Base-by-base conservation (phyloP, 2,797 vertebrate genomes). In the Mycteria americana region DNA sequence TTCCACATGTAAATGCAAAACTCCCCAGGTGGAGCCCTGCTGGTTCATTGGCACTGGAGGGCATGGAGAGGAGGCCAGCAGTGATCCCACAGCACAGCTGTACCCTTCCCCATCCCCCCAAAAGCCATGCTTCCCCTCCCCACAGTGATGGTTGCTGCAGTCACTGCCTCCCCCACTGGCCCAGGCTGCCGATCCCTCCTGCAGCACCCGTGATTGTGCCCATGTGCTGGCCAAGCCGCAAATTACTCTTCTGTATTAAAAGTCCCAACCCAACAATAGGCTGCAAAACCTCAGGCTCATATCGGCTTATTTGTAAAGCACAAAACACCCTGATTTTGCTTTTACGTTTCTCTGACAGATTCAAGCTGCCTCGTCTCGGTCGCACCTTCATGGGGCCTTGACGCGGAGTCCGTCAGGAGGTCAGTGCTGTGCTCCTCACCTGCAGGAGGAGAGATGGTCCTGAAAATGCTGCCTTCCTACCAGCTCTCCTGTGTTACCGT, bases 261-360 rank as follows among this genome's bases (percentile, higher is more conserved):
- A 84, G 22, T 83, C 27, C 21, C 46, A 70, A 45, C 6, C 11
- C 50, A 65, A 5, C 7, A 16, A n/a, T 63, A 50, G 54, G 17
- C 17, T 87, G 43, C 23, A 45, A 70, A 37, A 7, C 18, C 31
- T 64, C 35, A 21, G 50, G 33, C 48, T 94, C 6, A 0, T 45
- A 43, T 35, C 3, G 12, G 24, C 23, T 46, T 7, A 11, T 86
- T 43, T 35, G 24, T 72, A 79, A 76, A 41, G 17, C 11, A 43
- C 16, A 37, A 69, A 69, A 60, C 5, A 6, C 5, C 13, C 63
- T 84, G 21, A 54, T 80, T 59, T 93, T 90, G 24, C 83, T 86
- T 93, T 94, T 53, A 68, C 37, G 1, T 97, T 91, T 96, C 35
- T 97, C 85, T 96, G 64, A 74, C 96, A 98, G 98, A 72, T 88